These are phyloP conservation scores for Coptodon bakossiorum DNA, from an alignment of 2,113 vertebrate species.

Conservation along the genomic window DNA sequence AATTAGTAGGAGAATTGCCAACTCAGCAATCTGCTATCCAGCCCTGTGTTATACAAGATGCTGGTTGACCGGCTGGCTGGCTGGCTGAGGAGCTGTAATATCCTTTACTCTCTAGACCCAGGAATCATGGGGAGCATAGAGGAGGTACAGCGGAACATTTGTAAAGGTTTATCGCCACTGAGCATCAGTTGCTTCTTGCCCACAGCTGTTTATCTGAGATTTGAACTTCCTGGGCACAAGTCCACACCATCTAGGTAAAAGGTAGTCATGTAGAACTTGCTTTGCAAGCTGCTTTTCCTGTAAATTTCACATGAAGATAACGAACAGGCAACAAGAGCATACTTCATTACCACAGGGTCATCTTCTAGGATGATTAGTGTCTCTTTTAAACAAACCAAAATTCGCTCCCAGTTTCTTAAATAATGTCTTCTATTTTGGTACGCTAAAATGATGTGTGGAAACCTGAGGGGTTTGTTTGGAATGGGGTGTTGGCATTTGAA, in stretches of 20 bases:
- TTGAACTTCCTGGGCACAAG: slow-evolving; percentile 48
- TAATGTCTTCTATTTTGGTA: not conserved
- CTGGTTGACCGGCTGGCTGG: not conserved
- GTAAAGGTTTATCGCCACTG: slow-evolving; percentile 37
- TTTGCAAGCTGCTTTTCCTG: not conserved
- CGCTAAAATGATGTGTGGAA: not conserved
- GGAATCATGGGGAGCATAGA: slow-evolving; percentile 30
- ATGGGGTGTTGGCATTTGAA: not conserved
- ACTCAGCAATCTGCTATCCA: slow-evolving; percentile 51
- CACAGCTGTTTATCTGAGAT: slow-evolving; percentile 42
- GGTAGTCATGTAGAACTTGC: not conserved
- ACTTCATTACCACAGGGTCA: not conserved
- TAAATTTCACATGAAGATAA: not conserved
- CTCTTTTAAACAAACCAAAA: not conserved
- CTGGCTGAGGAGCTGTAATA: slow-evolving; percentile 31
- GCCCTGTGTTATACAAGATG: slow-evolving; percentile 35
- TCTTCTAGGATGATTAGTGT: not conserved
- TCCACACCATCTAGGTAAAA: slow-evolving; percentile 26
- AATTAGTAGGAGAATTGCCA: slow-evolving; percentile 50
- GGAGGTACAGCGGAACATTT: slow-evolving; percentile 24
- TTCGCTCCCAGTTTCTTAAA: not conserved
- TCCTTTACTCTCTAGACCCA: slow-evolving; percentile 40
- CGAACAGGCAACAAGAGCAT: not conserved
- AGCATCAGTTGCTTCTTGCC: slow-evolving; percentile 33
- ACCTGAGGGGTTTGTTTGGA: not conserved